These are phyloP conservation scores for Harpagoxenus sublaevis DNA, from an alignment of 2,888 invertebrate species.

Conservation along the genomic window DNA sequence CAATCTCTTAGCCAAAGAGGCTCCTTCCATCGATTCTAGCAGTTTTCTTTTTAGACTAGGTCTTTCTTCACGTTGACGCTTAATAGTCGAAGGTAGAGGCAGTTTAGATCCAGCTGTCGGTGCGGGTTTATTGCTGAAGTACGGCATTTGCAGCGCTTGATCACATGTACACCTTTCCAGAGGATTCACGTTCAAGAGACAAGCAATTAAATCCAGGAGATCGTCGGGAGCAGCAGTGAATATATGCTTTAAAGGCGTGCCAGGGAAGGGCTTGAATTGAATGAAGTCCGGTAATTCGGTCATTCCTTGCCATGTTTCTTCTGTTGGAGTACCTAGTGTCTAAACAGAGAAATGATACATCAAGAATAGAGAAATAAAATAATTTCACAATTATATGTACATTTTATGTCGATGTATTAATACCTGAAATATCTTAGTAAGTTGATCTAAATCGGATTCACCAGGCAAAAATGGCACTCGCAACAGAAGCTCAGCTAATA, in stretches of 20 bases:
- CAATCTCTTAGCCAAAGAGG: conserved; percentile 90
- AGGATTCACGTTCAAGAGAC: conserved; percentile 94
- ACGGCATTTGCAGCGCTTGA: conserved; percentile 95
- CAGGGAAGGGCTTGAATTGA: conserved; percentile 94
- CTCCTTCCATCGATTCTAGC: conserved; percentile 91
- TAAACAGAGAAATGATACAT: conserved; percentile 56
- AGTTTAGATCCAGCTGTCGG: conserved; percentile 94
- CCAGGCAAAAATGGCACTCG: conserved; percentile 98
- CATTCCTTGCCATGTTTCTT: conserved; percentile 96
- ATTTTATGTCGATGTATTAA: background rate
- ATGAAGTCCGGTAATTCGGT: conserved; percentile 95
- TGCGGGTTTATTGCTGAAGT: conserved; percentile 96
- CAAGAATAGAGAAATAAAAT: conserved; percentile 4
- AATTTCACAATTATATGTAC: conserved; percentile 10
- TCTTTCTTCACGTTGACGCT: conserved; percentile 89
- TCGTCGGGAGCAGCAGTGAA: conserved; percentile 98
- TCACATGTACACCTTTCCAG: conserved; percentile 93
- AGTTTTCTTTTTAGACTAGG: conserved; percentile 93
- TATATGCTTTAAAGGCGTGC: conserved; percentile 95
- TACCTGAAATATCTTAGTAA: conserved; percentile 97
- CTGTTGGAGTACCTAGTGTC: conserved; percentile 95
- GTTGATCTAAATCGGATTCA: conserved; percentile 98
- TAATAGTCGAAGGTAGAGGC: conserved; percentile 91
- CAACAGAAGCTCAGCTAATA: conserved; percentile 97
- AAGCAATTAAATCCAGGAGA: conserved; percentile 93